Percentiles rank a stretch among this genome's conserved stretches.
These are phyloP conservation scores for Dynastes grantii DNA, from an alignment of 2,888 invertebrate species.

Conservation along the genomic window DNA sequence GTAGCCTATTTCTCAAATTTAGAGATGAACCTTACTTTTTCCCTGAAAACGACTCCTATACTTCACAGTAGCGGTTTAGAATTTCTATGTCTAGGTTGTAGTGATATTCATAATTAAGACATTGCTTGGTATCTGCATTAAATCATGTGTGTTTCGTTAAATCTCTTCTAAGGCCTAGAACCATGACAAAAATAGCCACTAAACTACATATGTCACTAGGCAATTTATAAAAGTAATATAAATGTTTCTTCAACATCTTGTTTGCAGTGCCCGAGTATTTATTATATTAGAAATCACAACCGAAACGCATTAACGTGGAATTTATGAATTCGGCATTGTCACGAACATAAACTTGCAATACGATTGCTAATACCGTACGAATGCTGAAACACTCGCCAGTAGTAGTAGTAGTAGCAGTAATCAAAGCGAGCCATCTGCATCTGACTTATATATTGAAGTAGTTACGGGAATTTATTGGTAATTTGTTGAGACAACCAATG, in stretches of 20 bases:
- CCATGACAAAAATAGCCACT: background rate
- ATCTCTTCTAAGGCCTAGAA: background rate
- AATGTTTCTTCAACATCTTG: background rate
- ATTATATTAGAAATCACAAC: background rate
- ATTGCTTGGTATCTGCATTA: background rate
- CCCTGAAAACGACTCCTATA: too few relatives aligned
- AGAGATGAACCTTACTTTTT: too few relatives aligned
- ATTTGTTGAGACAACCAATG: conserved; percentile 13
- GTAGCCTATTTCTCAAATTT: too few relatives aligned
- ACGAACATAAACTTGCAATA: background rate
- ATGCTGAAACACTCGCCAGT: background rate
- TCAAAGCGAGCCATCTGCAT: conserved; percentile 24
- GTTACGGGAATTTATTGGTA: conserved; percentile 20
- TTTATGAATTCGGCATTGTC: conserved; percentile 18
- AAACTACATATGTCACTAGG: background rate
- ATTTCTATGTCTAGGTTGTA: too few relatives aligned
- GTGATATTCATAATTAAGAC: background rate
- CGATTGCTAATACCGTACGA: background rate
- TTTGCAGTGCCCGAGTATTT: background rate
- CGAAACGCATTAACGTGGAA: conserved; percentile 16
- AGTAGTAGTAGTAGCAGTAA: background rate
- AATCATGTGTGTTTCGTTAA: background rate
- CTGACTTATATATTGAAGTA: conserved; percentile 6
- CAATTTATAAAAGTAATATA: background rate
- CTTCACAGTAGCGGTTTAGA: too few relatives aligned